Evolutionary conservation across 2,797 vertebrate genomes (phyloP).

Genomic region (Notoglanidium macrostoma): DNA sequence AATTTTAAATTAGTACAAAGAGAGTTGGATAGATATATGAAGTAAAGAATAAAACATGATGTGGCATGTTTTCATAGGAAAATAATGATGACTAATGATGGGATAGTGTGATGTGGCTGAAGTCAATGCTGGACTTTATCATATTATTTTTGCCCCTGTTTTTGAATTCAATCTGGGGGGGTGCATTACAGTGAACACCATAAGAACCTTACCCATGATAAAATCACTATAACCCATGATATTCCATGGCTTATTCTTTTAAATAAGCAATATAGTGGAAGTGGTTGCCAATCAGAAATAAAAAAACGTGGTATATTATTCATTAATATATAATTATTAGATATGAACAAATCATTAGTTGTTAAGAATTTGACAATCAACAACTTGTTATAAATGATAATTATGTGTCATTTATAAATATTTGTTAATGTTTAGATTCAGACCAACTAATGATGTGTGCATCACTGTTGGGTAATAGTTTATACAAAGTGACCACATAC

Average conservation of each 20-base stretch:
- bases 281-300: not conserved
- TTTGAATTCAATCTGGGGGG: not conserved
- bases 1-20: not conserved
- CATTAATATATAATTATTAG: not conserved
- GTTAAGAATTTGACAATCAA: not conserved
- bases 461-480: not conserved
- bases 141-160: not conserved
- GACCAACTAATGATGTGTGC: not conserved
- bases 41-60: not conserved
- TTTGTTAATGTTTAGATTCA: not conserved
- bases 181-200: not conserved
- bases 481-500: not conserved
- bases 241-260: not conserved
- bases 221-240: not conserved
- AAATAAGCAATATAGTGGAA: not conserved
- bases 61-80: not conserved
- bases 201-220: not conserved
- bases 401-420: not conserved
- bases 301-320: not conserved
- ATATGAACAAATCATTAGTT: not conserved
- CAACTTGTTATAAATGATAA: not conserved
- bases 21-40: not conserved
- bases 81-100: not conserved
- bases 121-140: not conserved
- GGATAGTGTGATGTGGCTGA: not conserved